Evolutionary conservation across 2,797 vertebrate species (phyloP), one percentile per base, ranked within the genome.

Genomic region (Spondyliosoma cantharus): DNA sequence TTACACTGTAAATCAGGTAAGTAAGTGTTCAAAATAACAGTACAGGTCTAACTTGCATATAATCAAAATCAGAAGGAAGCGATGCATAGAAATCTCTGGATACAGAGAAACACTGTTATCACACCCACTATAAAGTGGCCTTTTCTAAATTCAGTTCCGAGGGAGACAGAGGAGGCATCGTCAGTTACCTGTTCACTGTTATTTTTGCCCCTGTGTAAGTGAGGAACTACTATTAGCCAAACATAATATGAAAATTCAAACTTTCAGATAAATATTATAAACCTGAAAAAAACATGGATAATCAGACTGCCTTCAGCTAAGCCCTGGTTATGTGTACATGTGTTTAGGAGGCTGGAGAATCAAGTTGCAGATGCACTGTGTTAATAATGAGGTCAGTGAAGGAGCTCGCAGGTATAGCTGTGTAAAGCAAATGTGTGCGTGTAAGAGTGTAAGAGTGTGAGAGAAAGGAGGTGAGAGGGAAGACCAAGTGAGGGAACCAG

Each of bases 401-500:
- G 9, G 19, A 29, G 27, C 45, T 29, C n/a, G 50, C 25, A 58
- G 43, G 46, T 70, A 52, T 7, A 64, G 62, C 5, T 56, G 25
- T 57, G 20, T 27, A 16, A 24, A 74, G 43, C 15, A 29, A 54
- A 16, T 63, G 3, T 42, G 14, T 57, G 3, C 70, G 42, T 56
- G 22, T 37, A 57, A 20, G 17, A 13, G 22, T n/a, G n/a, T n/a
- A n/a, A 25, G 53, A 43, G 42, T 15, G 59, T 25, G 48, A 46
- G 25, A 53, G 62, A 43, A 25, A 19, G 24, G 43, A 54, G 3
- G 25, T 24, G 60, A 56, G 45, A 20, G 52, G 6, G 65, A 37
- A 37, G 14, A 45, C 8, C n/a, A 53, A 53, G 65, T 50, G 11
- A 50, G 20, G 24, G 77, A 85, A 71, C 9, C 58, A 19, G 9